phyloP scores from a whole-genome alignment of 2,888 invertebrate genomes.

The Drosophila helvetica region DNA sequence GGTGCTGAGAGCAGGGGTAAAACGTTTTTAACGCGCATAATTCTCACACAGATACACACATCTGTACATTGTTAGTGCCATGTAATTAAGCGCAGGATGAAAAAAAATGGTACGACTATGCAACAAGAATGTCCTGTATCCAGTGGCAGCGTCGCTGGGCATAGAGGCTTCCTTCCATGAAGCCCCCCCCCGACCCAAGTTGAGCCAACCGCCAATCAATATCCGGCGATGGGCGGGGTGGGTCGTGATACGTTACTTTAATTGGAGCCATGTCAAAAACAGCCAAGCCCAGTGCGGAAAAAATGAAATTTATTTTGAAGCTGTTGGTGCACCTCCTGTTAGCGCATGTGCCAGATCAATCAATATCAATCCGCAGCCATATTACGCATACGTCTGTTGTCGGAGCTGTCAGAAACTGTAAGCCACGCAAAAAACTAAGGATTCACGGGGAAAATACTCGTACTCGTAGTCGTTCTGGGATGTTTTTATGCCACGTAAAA shows the following conservation, averaged over 20 bases:
- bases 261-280: slow-evolving; percentile 65
- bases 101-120: slow-evolving; percentile 59
- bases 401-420: slow-evolving; percentile 18
- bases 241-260: slow-evolving; percentile 54
- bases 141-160: slow-evolving; percentile 10
- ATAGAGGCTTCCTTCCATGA: background rate
- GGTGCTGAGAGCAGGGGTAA: slow-evolving; percentile 38
- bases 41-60: slow-evolving; percentile 41
- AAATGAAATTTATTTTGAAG: slow-evolving; percentile 43
- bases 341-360: slow-evolving; percentile 31
- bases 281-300: slow-evolving; percentile 48
- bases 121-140: slow-evolving; percentile 57
- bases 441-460: background rate
- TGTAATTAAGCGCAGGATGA: slow-evolving; percentile 76
- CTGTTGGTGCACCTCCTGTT: slow-evolving; percentile 22
- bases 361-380: slow-evolving; percentile 40
- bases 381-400: slow-evolving; percentile 40
- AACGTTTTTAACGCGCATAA: slow-evolving; percentile 65
- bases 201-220: slow-evolving; percentile 59
- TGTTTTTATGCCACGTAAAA: background rate
- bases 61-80: slow-evolving; percentile 50
- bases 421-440: slow-evolving; percentile 1
- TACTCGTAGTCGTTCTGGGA: background rate
- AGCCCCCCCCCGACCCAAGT: slow-evolving; percentile 29
- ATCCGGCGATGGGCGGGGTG: slow-evolving; percentile 42